Evolutionary conservation across 92 coral and sea anemone genomes (phyloP).

Genomic region (Epizoanthus illoricatus): DNA sequence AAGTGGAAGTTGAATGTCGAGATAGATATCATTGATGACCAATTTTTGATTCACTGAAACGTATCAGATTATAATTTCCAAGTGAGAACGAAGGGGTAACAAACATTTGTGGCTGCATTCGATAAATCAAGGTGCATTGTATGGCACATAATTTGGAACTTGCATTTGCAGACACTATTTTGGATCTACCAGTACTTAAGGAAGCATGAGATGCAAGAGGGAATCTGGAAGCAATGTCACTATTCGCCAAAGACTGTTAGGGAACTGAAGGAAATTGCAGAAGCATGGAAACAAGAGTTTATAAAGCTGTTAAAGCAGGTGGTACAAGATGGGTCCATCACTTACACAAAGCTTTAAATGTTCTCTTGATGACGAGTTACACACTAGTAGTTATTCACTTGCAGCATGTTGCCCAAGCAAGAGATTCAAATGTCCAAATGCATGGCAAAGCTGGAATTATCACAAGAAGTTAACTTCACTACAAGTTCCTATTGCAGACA

Average conservation of each 20-base stretch:
- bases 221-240: too few relatives aligned
- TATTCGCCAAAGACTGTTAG: constrained; percentile 44
- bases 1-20: too few relatives aligned
- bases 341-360: constrained; percentile 34
- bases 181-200: too few relatives aligned
- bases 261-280: constrained; percentile 44
- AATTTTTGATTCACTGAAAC: too few relatives aligned
- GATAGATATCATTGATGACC: too few relatives aligned
- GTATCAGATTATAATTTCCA: too few relatives aligned
- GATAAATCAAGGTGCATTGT: too few relatives aligned
- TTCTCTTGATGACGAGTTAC: constrained; percentile 38
- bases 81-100: too few relatives aligned
- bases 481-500: neutral
- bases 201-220: too few relatives aligned
- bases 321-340: constrained; percentile 52
- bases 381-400: constrained; percentile 40
- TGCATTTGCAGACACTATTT: too few relatives aligned
- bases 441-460: constrained; percentile 36
- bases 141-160: too few relatives aligned
- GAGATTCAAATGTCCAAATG: constrained; percentile 45
- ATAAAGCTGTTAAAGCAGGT: constrained; percentile 40
- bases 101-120: too few relatives aligned
- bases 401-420: constrained; percentile 33
- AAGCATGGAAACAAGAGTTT: constrained; percentile 40
- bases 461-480: neutral